Evolutionary conservation across 1,140 invertebrate species (phyloP), one percentile per base, ranked within the genome.

Genomic region (Vollenhovia emeryi): DNA sequence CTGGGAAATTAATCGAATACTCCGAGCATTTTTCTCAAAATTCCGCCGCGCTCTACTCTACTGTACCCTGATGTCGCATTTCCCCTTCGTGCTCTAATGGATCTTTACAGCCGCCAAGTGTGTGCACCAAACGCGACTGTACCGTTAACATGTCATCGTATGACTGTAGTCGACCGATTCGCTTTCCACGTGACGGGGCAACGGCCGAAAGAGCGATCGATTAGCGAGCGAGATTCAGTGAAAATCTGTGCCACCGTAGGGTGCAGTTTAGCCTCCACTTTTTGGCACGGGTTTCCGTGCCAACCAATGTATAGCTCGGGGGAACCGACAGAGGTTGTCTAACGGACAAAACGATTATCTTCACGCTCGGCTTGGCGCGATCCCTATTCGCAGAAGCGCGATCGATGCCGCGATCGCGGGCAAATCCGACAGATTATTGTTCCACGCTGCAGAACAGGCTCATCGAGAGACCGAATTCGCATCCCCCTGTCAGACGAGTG

Each of bases 301-400:
- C 80, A 33, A 48, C 27, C 50, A 48, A 27, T 36, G 36, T 40
- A 9, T 18, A 43, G 24, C 43, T 60, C 59, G 74, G 73, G 87
- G 64, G 52, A 55, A 85, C 59, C 68, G 57, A 85, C 79, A 69
- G 73, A 74, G 82, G 68, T 87, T 76, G 66, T 76, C 86, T 88
- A 89, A 89, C 87, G 86, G 87, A 88, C 78, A 89, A 88, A 89
- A 89, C 87, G 87, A 89, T 89, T 89, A 88, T 89, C 87, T 89
- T 89, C 87, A 88, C 86, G 87, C 86, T 88, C 68, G 87, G 86
- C 75, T 88, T 88, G 64, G 75, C 86, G 59, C 52, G 66, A 52
- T 85, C 86, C 64, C 86, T 85, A 78, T 87, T 88, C 75, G 79
- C 64, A 78, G 83, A 40, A 69, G 85, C 87, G 80, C 85, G 85